Percentiles rank a stretch among this genome's conserved stretches.
These are phyloP conservation scores for Ladona fulva DNA, from an alignment of 1,140 invertebrate species.

Conservation along the genomic window DNA sequence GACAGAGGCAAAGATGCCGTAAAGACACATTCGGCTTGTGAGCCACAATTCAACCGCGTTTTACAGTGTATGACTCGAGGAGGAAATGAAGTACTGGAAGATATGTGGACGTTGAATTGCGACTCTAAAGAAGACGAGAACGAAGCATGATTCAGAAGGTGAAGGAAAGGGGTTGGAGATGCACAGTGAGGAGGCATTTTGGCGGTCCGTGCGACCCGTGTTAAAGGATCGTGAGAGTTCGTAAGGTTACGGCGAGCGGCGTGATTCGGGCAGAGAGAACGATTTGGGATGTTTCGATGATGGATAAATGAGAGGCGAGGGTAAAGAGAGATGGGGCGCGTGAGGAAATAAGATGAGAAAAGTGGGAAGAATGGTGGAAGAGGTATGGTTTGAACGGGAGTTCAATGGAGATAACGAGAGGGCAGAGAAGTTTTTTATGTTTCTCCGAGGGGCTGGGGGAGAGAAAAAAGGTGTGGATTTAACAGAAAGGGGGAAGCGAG, in stretches of 20 bases:
- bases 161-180: not conserved
- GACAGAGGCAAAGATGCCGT: too few species aligned
- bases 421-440: not conserved
- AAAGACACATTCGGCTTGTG: too few species aligned
- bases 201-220: not conserved
- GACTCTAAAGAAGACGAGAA: too few species aligned
- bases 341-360: not conserved
- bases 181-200: not conserved
- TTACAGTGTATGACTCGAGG: too few species aligned
- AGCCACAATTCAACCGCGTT: too few species aligned
- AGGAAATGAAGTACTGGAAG: too few species aligned
- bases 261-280: not conserved
- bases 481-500: not conserved
- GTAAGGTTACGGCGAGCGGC: not conserved
- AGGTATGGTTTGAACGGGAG: not conserved
- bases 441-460: not conserved
- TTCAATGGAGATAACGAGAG: not conserved
- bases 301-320: not conserved
- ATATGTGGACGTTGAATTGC: too few species aligned
- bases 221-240: not conserved
- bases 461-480: not conserved
- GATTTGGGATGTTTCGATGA: not conserved
- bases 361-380: not conserved
- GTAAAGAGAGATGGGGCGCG: not conserved
- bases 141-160: too few species aligned